Evolutionary conservation across 2,888 invertebrate genomes (phyloP).

Genomic region (Caenorhabditis auriculariae): DNA sequence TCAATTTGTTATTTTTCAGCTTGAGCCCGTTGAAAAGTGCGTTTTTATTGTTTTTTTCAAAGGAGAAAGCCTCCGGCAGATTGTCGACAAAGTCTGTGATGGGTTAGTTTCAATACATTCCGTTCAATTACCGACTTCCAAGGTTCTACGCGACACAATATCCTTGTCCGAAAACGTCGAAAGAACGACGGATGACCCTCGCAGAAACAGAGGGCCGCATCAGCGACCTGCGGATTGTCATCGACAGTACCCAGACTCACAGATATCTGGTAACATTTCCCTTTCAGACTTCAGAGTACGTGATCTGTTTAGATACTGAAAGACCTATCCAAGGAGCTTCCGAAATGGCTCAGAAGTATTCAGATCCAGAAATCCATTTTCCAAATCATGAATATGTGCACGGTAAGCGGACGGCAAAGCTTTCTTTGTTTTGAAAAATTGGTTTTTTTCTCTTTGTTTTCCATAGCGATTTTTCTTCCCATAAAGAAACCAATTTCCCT

Average conservation of each 20-base stretch:
- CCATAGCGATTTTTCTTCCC: too few relatives aligned
- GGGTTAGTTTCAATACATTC: constrained; percentile 70
- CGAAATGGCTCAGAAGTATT: constrained; percentile 92
- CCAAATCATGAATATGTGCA: constrained; percentile 94
- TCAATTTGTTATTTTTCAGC: constrained; percentile 17
- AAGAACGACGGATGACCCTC: constrained; percentile 92
- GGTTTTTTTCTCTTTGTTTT: too few relatives aligned
- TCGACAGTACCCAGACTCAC: constrained; percentile 54
- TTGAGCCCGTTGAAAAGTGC: constrained; percentile 71
- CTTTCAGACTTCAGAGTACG: neutral
- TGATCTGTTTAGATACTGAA: constrained; percentile 71
- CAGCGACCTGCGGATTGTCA: constrained; percentile 84
- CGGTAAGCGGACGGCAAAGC: too few relatives aligned
- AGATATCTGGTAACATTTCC: constrained; percentile 38
- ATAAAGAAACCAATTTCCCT: neutral
- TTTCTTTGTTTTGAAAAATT: too few relatives aligned
- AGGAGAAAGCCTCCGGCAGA: constrained; percentile 93
- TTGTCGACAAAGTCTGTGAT: constrained; percentile 97
- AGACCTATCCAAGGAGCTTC: constrained; percentile 93
- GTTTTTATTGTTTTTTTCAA: constrained; percentile 78
- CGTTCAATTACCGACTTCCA: too few relatives aligned
- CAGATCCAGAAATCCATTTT: constrained; percentile 98
- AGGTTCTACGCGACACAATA: constrained; percentile 92
- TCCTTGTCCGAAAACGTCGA: constrained; percentile 94
- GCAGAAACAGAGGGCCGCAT: constrained; percentile 96